A percentile compares a stretch with the other conserved stretches of the same genome.
phyloP scores from a whole-genome alignment of 1,140 invertebrate genomes.

The Scaptomyza hsui region DNA sequence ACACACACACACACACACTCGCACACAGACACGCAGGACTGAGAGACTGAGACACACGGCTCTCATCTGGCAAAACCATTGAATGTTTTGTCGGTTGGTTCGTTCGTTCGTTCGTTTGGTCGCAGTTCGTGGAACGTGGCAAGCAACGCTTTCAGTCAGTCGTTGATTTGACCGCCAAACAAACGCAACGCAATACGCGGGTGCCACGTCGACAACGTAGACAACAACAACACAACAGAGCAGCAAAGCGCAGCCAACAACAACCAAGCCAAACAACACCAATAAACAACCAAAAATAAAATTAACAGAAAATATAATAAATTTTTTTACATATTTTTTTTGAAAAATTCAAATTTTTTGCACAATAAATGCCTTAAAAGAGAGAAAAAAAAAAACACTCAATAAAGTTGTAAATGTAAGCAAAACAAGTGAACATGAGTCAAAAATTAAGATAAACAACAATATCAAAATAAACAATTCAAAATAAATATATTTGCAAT shows the following conservation, averaged over 20 bases:
- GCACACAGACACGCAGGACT: not conserved
- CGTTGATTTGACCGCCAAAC: slow-evolving; percentile 80
- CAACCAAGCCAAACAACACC: slow-evolving; percentile 16
- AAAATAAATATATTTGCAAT: slow-evolving; percentile 14
- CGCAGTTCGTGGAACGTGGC: slow-evolving; percentile 24
- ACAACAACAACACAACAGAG: slow-evolving; percentile 28
- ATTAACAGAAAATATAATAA: slow-evolving; percentile 16
- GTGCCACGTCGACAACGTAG: slow-evolving; percentile 27
- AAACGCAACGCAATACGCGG: slow-evolving; percentile 67
- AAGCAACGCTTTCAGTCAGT: slow-evolving; percentile 69
- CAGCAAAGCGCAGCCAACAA: slow-evolving; percentile 34
- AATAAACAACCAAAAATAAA: slow-evolving; percentile 21
- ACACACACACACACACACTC: slow-evolving; percentile 3
- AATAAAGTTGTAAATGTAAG: slow-evolving; percentile 8
- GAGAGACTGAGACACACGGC: slow-evolving; percentile 12
- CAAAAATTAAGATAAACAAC: slow-evolving; percentile 12
- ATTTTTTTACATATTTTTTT: slow-evolving; percentile 57
- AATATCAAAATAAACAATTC: not conserved
- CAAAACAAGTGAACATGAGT: slow-evolving; percentile 12
- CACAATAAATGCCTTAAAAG: slow-evolving; percentile 41
- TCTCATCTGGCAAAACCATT: slow-evolving; percentile 44
- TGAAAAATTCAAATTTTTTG: slow-evolving; percentile 27
- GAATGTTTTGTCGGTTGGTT: slow-evolving; percentile 29
- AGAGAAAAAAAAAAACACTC: not conserved
- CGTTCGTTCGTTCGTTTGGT: slow-evolving; percentile 6